Conservation (phyloP, 2,888 invertebrate species). For the Neria commutata region DNA sequence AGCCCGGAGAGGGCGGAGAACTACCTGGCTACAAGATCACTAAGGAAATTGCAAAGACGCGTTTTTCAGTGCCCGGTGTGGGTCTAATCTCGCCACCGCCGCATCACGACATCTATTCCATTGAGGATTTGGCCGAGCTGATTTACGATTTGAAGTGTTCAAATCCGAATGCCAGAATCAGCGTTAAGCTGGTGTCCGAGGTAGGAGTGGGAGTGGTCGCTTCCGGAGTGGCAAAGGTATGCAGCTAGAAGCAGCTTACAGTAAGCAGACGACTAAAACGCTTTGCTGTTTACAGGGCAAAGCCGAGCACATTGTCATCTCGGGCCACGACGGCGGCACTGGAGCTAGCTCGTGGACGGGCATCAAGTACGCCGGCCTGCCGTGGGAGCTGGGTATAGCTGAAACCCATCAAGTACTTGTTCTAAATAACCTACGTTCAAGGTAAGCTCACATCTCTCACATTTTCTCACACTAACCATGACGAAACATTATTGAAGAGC, state of each 20-base stretch:
- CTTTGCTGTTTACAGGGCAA: constrained; percentile 72
- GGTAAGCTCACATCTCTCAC: constrained; percentile 57
- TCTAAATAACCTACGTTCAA: constrained; percentile 87
- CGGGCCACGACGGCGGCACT: constrained; percentile 99
- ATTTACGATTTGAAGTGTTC: constrained; percentile 98
- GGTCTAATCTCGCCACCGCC: constrained; percentile 98
- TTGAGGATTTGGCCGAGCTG: constrained; percentile 96
- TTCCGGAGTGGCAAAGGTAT: constrained; percentile 95
- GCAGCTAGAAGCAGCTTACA: background rate
- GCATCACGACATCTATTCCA: constrained; percentile 99
- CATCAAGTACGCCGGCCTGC: constrained; percentile 96
- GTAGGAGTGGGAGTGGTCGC: constrained; percentile 99
- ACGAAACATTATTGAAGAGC: constrained; percentile 57
- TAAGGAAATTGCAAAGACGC: constrained; percentile 90
- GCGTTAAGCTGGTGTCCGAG: constrained; percentile 97
- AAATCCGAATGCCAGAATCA: constrained; percentile 93
- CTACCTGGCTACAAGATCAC: constrained; percentile 92
- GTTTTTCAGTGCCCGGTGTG: constrained; percentile 95
- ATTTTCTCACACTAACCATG: constrained; percentile 52
- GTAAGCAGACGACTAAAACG: background rate
- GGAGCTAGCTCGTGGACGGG: constrained; percentile 99
- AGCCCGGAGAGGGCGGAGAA: constrained; percentile 99
- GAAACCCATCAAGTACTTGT: constrained; percentile 98
- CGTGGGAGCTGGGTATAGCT: constrained; percentile 98
- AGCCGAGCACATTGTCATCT: constrained; percentile 97